A percentile compares a stretch with the other conserved stretches of the same genome.
Evolutionary conservation across 1,140 invertebrate genomes (phyloP).

Genomic region (Parapsyche elsis): DNA sequence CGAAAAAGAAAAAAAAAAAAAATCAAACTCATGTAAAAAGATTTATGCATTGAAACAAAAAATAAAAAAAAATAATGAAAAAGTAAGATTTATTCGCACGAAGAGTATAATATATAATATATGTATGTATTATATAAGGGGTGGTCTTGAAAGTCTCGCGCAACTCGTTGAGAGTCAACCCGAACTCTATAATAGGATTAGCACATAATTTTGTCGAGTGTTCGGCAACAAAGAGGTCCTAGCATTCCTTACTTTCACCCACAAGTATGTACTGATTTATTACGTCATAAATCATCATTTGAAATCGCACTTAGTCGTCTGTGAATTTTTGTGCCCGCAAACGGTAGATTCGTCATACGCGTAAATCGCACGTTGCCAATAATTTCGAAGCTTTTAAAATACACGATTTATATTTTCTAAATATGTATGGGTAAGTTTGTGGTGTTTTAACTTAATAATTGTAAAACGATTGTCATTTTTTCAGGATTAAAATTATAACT

Average conservation of each 20-base stretch:
- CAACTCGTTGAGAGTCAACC: background rate
- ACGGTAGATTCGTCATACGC: background rate
- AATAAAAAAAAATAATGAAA: no score
- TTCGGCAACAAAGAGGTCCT: background rate
- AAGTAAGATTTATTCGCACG: background rate
- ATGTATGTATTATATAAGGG: background rate
- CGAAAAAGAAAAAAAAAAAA: constrained; percentile 66
- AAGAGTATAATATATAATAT: background rate
- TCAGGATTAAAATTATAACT: no score
- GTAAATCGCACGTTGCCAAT: background rate
- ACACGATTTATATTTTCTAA: no score
- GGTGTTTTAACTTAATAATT: no score
- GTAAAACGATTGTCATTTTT: no score
- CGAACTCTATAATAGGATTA: background rate
- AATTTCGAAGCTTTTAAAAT: background rate
- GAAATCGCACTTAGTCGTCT: constrained; percentile 26
- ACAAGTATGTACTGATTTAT: constrained; percentile 3
- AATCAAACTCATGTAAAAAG: background rate
- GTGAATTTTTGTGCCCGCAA: background rate
- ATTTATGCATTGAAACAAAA: background rate
- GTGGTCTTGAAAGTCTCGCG: background rate
- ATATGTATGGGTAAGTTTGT: no score
- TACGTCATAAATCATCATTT: constrained; percentile 12
- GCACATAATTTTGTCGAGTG: constrained; percentile 23
- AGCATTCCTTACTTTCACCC: background rate